These are phyloP conservation scores for Vicugna pacos DNA, from an alignment of 2,113 vertebrate species.

Conservation along the genomic window DNA sequence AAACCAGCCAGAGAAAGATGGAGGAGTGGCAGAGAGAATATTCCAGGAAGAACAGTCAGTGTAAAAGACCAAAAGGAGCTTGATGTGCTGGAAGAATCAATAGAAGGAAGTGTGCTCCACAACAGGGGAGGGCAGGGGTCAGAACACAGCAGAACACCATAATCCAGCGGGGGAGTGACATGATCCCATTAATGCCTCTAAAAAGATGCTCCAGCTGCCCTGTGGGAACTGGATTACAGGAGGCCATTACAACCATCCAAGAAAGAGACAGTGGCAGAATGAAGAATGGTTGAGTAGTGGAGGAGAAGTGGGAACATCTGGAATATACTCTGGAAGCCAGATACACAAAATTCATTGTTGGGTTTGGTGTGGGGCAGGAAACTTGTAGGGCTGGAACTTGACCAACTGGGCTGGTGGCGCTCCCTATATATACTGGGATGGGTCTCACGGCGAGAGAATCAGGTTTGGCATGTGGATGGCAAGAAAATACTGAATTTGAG, in stretches of 20 bases:
- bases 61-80: slow-evolving; percentile 28
- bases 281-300: not conserved
- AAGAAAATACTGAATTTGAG: not conserved
- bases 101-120: not conserved
- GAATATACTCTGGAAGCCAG: not conserved
- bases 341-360: slow-evolving; percentile 15
- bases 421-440: not conserved
- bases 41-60: not conserved
- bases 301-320: not conserved
- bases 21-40: not conserved
- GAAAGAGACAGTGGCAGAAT: not conserved
- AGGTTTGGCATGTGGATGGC: not conserved
- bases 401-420: not conserved
- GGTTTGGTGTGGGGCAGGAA: not conserved
- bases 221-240: not conserved
- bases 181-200: not conserved
- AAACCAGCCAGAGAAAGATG: not conserved
- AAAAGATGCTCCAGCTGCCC: not conserved
- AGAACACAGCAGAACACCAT: not conserved
- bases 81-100: not conserved
- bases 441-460: not conserved
- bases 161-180: not conserved
- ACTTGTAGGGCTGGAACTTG: not conserved
- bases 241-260: not conserved
- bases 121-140: not conserved